Percentiles rank a stretch among this genome's conserved stretches.
Evolutionary conservation across 2,113 vertebrate species (phyloP).

Genomic region (Dendropsophus ebraccatus): DNA sequence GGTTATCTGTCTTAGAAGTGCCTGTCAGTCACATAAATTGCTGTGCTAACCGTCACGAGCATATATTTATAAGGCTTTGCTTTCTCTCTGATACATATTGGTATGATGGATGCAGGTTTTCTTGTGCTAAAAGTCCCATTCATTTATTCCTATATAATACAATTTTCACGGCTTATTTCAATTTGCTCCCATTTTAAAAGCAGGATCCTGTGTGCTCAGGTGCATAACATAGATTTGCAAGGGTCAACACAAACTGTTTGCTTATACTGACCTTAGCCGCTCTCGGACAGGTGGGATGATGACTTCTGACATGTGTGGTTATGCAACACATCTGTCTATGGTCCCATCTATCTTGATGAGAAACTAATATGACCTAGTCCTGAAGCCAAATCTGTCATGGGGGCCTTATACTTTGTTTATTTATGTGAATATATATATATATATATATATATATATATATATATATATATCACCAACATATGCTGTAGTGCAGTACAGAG

Average conservation of each 20-base stretch:
- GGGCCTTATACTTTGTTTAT: too few species aligned
- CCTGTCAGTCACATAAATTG: conserved; percentile 57
- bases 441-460: too few species aligned
- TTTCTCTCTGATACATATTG: conserved; percentile 42
- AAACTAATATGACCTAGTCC: neutral
- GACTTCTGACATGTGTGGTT: neutral
- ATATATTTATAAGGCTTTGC: conserved; percentile 46
- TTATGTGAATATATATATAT: too few species aligned
- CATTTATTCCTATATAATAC: neutral
- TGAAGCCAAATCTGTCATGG: too few species aligned
- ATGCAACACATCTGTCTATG: neutral
- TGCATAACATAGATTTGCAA: neutral
- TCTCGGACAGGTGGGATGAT: neutral
- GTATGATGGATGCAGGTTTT: conserved; percentile 32
- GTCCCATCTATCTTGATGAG: neutral
- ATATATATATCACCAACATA: neutral
- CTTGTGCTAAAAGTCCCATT: conserved; percentile 24
- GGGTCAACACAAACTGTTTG: neutral
- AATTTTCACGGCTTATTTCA: neutral
- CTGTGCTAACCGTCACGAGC: conserved; percentile 34
- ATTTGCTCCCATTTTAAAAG: neutral
- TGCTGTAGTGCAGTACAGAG: neutral
- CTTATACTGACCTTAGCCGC: neutral
- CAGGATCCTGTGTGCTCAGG: neutral
- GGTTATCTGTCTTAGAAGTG: conserved; percentile 49